Evolutionary conservation across 2,888 invertebrate genomes (phyloP).

Genomic region (Dinocampus coccinellae): DNA sequence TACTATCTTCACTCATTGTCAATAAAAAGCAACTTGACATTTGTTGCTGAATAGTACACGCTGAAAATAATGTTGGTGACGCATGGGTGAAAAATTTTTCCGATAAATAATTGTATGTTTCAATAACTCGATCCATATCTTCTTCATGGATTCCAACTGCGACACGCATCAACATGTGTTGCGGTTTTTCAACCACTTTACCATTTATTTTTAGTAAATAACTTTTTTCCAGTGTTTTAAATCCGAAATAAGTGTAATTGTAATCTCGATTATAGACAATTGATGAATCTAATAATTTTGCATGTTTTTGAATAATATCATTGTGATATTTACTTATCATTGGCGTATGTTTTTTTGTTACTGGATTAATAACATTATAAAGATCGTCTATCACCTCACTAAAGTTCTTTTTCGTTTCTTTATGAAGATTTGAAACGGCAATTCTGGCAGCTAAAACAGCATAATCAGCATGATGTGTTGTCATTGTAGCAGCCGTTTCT

Average conservation of each 20-base stretch:
- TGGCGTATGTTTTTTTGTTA: slow-evolving; percentile 80
- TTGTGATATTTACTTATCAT: slow-evolving; percentile 90
- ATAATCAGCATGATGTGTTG: slow-evolving; percentile 97
- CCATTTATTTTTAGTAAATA: slow-evolving; percentile 93
- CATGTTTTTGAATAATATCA: slow-evolving; percentile 85
- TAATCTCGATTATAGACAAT: slow-evolving; percentile 98
- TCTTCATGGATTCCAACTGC: slow-evolving; percentile 96
- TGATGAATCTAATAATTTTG: slow-evolving; percentile 92
- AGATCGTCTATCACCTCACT: slow-evolving; percentile 92
- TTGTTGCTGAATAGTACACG: slow-evolving; percentile 92
- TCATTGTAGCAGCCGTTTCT: slow-evolving; percentile 98
- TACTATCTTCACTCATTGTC: slow-evolving; percentile 94
- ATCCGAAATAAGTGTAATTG: slow-evolving; percentile 98
- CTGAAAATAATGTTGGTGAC: slow-evolving; percentile 96
- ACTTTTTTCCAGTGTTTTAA: slow-evolving; percentile 96
- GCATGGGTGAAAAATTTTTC: slow-evolving; percentile 98
- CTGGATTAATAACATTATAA: slow-evolving; percentile 81
- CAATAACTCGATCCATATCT: slow-evolving; percentile 91
- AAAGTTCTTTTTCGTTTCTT: slow-evolving; percentile 96
- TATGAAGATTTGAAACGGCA: slow-evolving; percentile 97
- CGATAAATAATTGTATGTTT: slow-evolving; percentile 95
- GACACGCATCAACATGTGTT: slow-evolving; percentile 99
- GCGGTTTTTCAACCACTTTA: slow-evolving; percentile 95
- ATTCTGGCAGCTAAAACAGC: slow-evolving; percentile 90
- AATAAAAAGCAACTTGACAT: slow-evolving; percentile 95